These are phyloP conservation scores for Stomatorhinus ivindoensis DNA, from an alignment of 2,113 vertebrate species.

Conservation along the genomic window DNA sequence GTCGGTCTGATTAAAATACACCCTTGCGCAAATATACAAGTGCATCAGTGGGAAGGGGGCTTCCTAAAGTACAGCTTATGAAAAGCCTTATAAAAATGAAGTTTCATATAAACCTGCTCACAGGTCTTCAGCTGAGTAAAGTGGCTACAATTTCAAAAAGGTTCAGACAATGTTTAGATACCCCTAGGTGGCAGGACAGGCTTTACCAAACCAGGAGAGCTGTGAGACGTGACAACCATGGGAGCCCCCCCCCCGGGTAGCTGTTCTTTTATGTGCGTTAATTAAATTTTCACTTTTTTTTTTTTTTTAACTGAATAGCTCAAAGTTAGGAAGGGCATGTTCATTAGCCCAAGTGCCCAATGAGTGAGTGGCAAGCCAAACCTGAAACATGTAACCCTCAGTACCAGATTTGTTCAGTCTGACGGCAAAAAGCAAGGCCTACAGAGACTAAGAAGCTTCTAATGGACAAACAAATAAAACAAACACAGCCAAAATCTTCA, in stretches of 20 bases:
- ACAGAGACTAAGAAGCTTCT: neutral
- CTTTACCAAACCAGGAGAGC: neutral
- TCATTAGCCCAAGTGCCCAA: neutral
- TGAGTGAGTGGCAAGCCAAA: neutral
- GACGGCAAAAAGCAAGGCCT: neutral
- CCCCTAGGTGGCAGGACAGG: neutral
- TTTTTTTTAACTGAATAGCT: neutral
- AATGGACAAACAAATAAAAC: neutral
- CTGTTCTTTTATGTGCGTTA: neutral
- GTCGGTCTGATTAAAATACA: neutral
- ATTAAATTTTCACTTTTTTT: neutral
- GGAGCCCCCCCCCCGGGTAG: neutral
- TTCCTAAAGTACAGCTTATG: neutral
- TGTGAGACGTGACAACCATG: neutral
- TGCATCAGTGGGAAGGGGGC: neutral
- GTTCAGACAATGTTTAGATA: neutral
- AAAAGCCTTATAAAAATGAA: neutral
- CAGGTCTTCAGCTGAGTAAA: neutral
- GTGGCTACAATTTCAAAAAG: neutral
- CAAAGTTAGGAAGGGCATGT: neutral
- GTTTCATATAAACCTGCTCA: neutral
- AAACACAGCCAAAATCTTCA: neutral
- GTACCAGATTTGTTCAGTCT: neutral
- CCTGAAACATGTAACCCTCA: neutral
- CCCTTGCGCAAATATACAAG: neutral